Evolutionary conservation across 92 coral and sea anemone species (phyloP).

Genomic region (Parazoanthus swiftii): DNA sequence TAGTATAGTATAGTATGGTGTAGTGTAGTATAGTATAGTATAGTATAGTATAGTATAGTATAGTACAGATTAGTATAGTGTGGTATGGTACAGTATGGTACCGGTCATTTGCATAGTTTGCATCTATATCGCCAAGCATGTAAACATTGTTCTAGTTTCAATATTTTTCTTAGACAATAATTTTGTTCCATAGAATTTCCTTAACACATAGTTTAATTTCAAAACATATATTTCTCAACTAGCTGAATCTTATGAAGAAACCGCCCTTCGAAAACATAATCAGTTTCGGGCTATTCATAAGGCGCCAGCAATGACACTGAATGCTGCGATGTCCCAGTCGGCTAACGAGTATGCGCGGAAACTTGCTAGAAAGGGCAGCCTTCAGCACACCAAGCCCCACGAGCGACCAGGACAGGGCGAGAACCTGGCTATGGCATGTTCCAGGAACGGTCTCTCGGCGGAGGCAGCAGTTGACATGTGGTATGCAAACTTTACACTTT

Average conservation of each 20-base stretch:
- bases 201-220: too few species aligned
- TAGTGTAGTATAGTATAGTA: too few species aligned
- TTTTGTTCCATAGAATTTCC: too few species aligned
- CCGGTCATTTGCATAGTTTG: too few species aligned
- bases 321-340: conserved; percentile 60
- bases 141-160: too few species aligned
- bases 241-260: conserved; percentile 38
- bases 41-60: too few species aligned
- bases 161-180: too few species aligned
- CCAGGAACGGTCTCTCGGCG: conserved; percentile 48
- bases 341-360: conserved; percentile 76
- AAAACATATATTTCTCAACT: too few species aligned
- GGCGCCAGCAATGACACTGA: conserved; percentile 66
- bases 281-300: conserved; percentile 70
- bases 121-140: too few species aligned
- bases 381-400: conserved; percentile 58
- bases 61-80: too few species aligned
- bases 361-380: conserved; percentile 61
- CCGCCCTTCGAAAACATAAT: conserved; percentile 70
- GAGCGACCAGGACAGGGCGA: conserved; percentile 74
- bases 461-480: conserved; percentile 61
- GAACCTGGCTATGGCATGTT: conserved; percentile 81
- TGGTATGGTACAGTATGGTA: too few species aligned
- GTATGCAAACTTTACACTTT: conserved; percentile 4
- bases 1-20: too few species aligned